Conservation (phyloP, 2,113 vertebrate genomes). For the Hemibagrus wyckioides region DNA sequence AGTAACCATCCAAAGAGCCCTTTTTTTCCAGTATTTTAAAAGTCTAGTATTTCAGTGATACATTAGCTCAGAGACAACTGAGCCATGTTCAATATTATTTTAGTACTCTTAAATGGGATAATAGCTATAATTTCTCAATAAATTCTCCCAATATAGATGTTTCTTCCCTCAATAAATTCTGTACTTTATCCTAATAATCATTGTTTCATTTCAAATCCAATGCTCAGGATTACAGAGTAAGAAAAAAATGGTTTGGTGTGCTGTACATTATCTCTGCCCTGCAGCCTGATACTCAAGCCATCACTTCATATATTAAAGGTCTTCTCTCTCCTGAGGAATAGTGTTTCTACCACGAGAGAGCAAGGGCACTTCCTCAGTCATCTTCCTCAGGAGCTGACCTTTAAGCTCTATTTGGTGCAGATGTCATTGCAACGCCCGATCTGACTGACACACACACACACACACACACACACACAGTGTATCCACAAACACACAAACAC, state of each 20-base stretch:
- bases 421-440: slow-evolving; percentile 45
- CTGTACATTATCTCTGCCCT: slow-evolving; percentile 25
- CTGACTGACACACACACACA: slow-evolving; percentile 42
- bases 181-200: neutral
- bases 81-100: neutral
- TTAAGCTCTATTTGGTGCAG: slow-evolving; percentile 54
- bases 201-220: neutral
- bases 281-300: slow-evolving; percentile 7
- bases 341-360: slow-evolving; percentile 30
- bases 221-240: neutral
- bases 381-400: slow-evolving; percentile 56
- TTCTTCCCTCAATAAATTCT: neutral
- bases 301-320: slow-evolving; percentile 38
- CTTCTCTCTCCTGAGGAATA: slow-evolving; percentile 40
- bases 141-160: neutral
- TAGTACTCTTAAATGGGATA: neutral
- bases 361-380: slow-evolving; percentile 21
- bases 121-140: neutral
- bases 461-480: slow-evolving; percentile 3
- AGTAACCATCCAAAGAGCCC: neutral
- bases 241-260: neutral
- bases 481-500: slow-evolving; percentile 24
- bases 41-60: neutral
- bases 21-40: neutral
- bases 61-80: neutral